phyloP scores from a whole-genome alignment of 2,888 invertebrate species.

The Habrosyne pyritoides region DNA sequence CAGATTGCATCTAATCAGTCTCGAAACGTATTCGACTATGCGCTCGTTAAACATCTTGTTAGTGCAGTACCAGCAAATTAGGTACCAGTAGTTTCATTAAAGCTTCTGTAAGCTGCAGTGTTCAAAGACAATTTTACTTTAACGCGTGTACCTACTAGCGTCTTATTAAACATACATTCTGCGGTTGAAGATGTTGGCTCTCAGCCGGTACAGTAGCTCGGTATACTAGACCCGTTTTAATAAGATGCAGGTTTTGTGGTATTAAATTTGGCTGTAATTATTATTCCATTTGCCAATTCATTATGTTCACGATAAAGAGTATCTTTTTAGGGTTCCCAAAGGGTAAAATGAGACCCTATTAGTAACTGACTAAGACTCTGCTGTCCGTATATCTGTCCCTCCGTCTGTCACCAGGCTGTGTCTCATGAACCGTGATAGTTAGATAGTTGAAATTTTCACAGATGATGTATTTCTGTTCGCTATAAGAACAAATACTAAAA shows the following conservation, averaged over 20 bases:
- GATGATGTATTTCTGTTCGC: too few relatives aligned
- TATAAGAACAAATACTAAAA: too few relatives aligned
- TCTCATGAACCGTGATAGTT: too few relatives aligned
- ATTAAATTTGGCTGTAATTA: too few relatives aligned
- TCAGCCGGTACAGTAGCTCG: neutral
- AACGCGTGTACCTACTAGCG: neutral
- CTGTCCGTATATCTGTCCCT: too few relatives aligned
- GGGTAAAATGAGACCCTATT: too few relatives aligned
- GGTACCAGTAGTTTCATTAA: conserved; percentile 12
- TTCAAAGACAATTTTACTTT: neutral
- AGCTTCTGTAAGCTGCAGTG: neutral
- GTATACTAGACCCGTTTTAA: neutral
- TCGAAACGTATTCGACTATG: conserved; percentile 4
- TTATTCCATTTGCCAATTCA: too few relatives aligned
- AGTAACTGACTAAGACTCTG: too few relatives aligned
- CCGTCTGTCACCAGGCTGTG: too few relatives aligned
- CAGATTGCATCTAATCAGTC: conserved; percentile 31
- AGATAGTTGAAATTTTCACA: too few relatives aligned
- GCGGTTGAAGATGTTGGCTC: neutral
- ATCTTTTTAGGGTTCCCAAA: too few relatives aligned
- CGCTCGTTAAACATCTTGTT: conserved; percentile 7
- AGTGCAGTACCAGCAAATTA: neutral
- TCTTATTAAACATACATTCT: neutral
- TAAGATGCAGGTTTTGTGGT: neutral
- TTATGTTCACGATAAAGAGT: too few relatives aligned